These are phyloP conservation scores for Babylonia areolata DNA, from an alignment of 1,140 invertebrate species.

Conservation along the genomic window DNA sequence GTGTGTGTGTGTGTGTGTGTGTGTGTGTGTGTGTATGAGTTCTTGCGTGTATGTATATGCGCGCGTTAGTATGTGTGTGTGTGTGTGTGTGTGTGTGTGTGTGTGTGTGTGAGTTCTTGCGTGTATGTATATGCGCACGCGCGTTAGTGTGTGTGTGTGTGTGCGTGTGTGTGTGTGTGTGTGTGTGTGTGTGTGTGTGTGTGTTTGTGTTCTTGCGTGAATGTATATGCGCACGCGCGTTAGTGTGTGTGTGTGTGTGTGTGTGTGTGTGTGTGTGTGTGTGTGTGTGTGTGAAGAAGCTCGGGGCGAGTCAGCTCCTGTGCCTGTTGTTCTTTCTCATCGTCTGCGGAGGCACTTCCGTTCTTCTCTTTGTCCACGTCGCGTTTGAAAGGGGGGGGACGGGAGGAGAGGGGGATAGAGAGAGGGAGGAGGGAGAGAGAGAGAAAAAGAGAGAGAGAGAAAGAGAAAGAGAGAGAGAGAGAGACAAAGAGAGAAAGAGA, in stretches of 20 bases:
- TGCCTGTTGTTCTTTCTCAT: too few species aligned
- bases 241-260: neutral
- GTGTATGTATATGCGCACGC: neutral
- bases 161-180: neutral
- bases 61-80: too few species aligned
- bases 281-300: neutral
- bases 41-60: neutral
- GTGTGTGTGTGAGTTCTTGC: neutral
- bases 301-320: neutral
- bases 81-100: neutral
- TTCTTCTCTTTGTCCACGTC: too few species aligned
- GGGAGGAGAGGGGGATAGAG: neutral
- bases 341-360: too few species aligned
- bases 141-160: neutral
- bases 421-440: neutral
- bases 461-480: neutral
- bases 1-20: neutral
- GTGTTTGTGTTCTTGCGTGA: neutral
- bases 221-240: neutral
- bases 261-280: neutral
- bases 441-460: constrained; percentile 29
- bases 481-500: neutral
- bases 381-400: neutral
- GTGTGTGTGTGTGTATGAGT: neutral
- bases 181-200: constrained; percentile 5